Base-by-base conservation (phyloP, 2,113 vertebrate species). In the Pterophyllum scalare region DNA sequence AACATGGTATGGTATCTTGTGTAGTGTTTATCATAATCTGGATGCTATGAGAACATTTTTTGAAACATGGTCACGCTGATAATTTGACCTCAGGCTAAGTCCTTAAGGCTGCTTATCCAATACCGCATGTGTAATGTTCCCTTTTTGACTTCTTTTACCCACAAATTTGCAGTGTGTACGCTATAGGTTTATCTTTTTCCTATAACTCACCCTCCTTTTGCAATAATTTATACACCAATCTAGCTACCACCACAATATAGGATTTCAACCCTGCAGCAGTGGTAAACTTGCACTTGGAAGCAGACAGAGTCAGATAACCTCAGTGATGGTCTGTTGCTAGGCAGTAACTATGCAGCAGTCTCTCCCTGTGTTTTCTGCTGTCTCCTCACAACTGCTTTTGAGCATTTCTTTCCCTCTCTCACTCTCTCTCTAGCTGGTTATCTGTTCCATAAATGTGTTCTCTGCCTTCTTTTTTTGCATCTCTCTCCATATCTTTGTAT, bases 321-420 rank as follows among this genome's bases (percentile, higher is more conserved):
- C 77, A 12, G 76, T 24, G 77, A 91, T 79, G 87, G 79, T 89
- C 91, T 95, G 95, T 95, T 95, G 94, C 95, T 93, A 94, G 94
- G 95, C 94, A 95, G 94, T 95, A 95, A 93, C 94, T 91, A 93
- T 95, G 95, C 95, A 93, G 91, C 92, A 93, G 70, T 84, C 80
- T 89, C 88, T 83, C 77, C 62, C 38, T 86, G 79, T 86, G 59
- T 82, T 81, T 85, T 49, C 79, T 78, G 57, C 83, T 33, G 52
- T 49, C 65, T 76, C 78, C 67, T 74, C 83, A 79, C 87, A 86
- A 20, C 58, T 80, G 78, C 64, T 81, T 85, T 83, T 26, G 77
- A 80, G 75, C 83, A 74, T 81, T 61, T 61, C 81, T 40, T 57
- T 52, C 26, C 59, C 43, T 35, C 56, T n/a, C 20, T 58, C 12